Percentiles rank a stretch among this genome's conserved stretches.
Conservation (phyloP, 2,888 invertebrate genomes). For the Diplazon laetatorius region DNA sequence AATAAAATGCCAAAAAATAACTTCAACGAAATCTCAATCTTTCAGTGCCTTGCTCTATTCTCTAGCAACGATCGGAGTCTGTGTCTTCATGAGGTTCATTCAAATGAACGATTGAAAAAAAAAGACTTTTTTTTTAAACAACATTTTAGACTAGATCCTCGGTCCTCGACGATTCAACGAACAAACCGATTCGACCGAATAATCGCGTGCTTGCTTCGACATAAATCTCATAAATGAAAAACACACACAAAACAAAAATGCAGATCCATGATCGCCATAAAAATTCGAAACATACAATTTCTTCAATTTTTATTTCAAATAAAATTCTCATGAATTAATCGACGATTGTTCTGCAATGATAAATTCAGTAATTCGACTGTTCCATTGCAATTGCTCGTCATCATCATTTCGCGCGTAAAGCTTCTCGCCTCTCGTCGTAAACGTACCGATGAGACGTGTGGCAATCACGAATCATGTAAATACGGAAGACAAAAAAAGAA, state of each 20-base stretch:
- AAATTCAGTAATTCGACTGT: slow-evolving; percentile 48
- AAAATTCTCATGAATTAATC: slow-evolving; percentile 40
- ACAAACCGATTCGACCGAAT: slow-evolving; percentile 38
- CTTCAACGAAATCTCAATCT: slow-evolving; percentile 54
- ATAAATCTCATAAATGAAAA: slow-evolving; percentile 19
- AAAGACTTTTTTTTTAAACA: slow-evolving; percentile 1
- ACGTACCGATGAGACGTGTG: slow-evolving; percentile 43
- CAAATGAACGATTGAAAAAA: slow-evolving; percentile 20
- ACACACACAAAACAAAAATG: background rate
- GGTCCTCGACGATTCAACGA: slow-evolving; percentile 23
- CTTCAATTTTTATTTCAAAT: too few species aligned
- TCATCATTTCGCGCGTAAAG: slow-evolving; percentile 51
- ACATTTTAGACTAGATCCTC: slow-evolving; percentile 32
- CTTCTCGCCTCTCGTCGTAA: slow-evolving; percentile 59
- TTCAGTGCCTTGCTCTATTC: slow-evolving; percentile 68
- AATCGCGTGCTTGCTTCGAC: slow-evolving; percentile 56
- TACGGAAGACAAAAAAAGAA: slow-evolving; percentile 61
- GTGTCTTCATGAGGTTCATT: slow-evolving; percentile 32
- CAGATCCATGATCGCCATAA: slow-evolving; percentile 30
- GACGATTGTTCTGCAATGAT: slow-evolving; percentile 54
- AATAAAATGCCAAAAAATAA: slow-evolving; percentile 37
- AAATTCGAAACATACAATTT: slow-evolving; percentile 7
- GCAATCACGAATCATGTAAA: slow-evolving; percentile 73
- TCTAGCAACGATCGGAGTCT: slow-evolving; percentile 64
- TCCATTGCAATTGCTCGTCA: slow-evolving; percentile 49